Conservation (phyloP, 2,113 vertebrate genomes). For the Pogonocichla stellata region DNA sequence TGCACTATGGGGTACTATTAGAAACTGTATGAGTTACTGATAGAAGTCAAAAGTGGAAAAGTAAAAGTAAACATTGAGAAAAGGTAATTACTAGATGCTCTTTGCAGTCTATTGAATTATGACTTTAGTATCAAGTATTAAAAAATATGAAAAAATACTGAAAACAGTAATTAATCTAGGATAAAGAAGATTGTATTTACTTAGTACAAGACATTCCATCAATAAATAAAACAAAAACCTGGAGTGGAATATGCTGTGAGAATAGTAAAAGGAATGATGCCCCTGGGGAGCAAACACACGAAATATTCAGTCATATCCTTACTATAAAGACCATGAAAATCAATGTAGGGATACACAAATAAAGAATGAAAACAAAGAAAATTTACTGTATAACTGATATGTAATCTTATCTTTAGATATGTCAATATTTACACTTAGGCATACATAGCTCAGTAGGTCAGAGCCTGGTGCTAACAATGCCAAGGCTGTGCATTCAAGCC, state of each 20-base stretch:
- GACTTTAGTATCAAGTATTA: neutral
- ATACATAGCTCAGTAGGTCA: neutral
- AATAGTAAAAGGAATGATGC: neutral
- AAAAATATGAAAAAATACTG: neutral
- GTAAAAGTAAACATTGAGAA: neutral
- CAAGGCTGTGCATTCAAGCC: neutral
- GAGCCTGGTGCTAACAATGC: neutral
- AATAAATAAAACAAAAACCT: neutral
- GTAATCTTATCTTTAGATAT: neutral
- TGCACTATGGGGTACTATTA: neutral
- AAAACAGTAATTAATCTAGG: neutral
- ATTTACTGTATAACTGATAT: neutral
- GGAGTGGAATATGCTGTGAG: neutral
- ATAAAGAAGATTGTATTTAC: neutral
- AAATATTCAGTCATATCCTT: neutral
- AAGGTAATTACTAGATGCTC: neutral
- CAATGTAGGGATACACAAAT: neutral
- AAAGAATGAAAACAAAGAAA: neutral
- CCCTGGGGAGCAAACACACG: neutral
- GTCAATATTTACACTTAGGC: neutral
- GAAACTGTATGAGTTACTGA: neutral
- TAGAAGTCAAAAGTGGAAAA: neutral
- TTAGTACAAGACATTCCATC: neutral
- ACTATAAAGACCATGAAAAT: neutral
- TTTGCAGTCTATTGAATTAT: neutral